Evolutionary conservation across 2,113 vertebrate genomes (phyloP).

Genomic region (Eudyptes chrysolophus): DNA sequence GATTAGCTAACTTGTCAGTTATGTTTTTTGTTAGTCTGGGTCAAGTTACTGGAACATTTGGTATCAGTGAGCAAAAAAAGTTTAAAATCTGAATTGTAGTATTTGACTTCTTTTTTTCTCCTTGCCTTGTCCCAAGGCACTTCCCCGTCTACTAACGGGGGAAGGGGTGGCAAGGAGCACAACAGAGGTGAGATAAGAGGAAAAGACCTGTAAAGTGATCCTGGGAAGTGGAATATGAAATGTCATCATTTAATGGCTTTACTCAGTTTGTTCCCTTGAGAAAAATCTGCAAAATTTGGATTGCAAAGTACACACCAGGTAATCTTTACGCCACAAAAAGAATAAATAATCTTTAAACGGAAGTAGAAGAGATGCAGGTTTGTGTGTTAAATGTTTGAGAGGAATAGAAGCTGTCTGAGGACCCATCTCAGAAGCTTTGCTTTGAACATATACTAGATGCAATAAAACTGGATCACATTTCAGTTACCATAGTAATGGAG

Average conservation of each 20-base stretch:
- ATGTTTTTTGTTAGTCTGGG: neutral
- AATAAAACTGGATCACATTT: neutral
- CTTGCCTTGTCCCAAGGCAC: neutral
- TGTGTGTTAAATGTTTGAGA: neutral
- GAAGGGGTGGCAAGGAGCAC: neutral
- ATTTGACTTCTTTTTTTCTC: neutral
- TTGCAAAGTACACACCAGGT: neutral
- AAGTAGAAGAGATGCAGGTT: neutral
- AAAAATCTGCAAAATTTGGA: neutral
- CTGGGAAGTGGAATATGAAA: neutral
- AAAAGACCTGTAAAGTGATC: neutral
- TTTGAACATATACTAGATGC: neutral
- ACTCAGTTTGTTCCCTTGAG: neutral
- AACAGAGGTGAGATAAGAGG: neutral
- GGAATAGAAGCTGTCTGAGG: neutral
- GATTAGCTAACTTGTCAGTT: neutral
- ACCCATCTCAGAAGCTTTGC: neutral
- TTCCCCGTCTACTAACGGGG: neutral
- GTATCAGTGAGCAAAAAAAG: neutral
- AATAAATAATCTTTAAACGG: neutral
- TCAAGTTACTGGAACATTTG: neutral
- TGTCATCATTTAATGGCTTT: neutral
- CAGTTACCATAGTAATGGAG: slow-evolving; percentile 16
- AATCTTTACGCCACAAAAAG: neutral
- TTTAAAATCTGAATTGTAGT: neutral